Evolutionary conservation across 2,113 vertebrate species (phyloP), one percentile per base, ranked within the genome.

Genomic region (Cygnus atratus): DNA sequence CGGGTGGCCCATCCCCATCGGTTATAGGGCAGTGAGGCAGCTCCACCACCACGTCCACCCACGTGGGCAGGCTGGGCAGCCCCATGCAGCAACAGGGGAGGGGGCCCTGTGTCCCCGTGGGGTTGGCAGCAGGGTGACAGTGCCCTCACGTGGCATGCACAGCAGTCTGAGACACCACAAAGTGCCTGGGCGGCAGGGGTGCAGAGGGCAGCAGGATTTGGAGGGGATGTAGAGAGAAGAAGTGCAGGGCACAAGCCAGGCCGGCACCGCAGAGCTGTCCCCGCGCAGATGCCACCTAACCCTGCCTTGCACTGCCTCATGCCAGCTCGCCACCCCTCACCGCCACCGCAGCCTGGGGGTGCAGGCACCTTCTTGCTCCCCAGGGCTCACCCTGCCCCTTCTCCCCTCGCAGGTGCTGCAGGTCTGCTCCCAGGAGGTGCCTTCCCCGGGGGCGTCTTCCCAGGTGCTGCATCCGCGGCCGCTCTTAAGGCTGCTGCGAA

Each of bases 401-500:
- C 35, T 57, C 77, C 79, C 10, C 67, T 17, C 3, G 3, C 72
- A 94, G 86, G 82, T 81, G 87, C 61, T 79, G 83, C 28, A 0
- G 88, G 87, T 46, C 50, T 95, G 50, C 97, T 96, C 76, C 97
- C 97, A 0, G 97, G 86, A 35, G 98, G 88, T 0, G 20, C 43
- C 50, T 98, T 11, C 61, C 98, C 97, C 0, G 98, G 97, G 4
- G 97, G 48, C 0, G 80, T 37, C 1, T 95, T 97, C 1, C 98
- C 95, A 7, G 97, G 39, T 0, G 98, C 97, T 3, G 75, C 84
- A 1, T 44, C 95, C 3, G 97, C 96, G 0, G 98, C 98, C 0
- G 98, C 98, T 1, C 98, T 98, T 37, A 98, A 98, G 87, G 98
- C 98, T 55, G 96, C 96, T 7, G 98, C 98, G 2, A 98, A 98